A percentile compares a stretch with the other conserved stretches of the same genome.
Evolutionary conservation across 2,888 invertebrate species (phyloP).

Genomic region (Sisyra terminalis): DNA sequence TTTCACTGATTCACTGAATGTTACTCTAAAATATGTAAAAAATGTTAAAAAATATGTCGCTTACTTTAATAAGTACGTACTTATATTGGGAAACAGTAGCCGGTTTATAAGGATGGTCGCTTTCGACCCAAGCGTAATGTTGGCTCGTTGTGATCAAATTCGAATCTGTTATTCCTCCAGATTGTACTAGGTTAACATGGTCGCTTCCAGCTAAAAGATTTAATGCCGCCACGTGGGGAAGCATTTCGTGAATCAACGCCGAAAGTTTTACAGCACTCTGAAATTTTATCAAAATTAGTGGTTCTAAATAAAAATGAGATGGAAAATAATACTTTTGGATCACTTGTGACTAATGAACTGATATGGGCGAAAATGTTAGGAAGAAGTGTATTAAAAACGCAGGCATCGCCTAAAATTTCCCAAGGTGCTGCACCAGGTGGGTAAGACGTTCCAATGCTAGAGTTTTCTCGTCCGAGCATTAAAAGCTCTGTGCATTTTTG

Average conservation of each 20-base stretch:
- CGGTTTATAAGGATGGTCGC: conserved; percentile 92
- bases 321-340: conserved; percentile 53
- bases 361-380: conserved; percentile 77
- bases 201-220: conserved; percentile 40
- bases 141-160: conserved; percentile 51
- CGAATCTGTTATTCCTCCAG: conserved; percentile 8
- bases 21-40: conserved; percentile 38
- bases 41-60: background rate
- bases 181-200: conserved; percentile 10
- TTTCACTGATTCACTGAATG: conserved; percentile 74
- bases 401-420: conserved; percentile 39
- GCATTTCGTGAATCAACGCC: conserved; percentile 68
- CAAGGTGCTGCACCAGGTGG: conserved; percentile 38
- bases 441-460: conserved; percentile 28
- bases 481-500: conserved; percentile 62
- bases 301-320: too few relatives aligned
- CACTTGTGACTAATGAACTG: conserved; percentile 61
- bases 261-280: conserved; percentile 76
- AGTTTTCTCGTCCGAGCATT: conserved; percentile 54
- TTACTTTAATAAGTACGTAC: conserved; percentile 26
- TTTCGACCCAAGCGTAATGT: conserved; percentile 85
- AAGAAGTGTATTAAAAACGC: conserved; percentile 54
- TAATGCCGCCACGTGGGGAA: conserved; percentile 76
- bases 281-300: conserved; percentile 15
- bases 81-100: conserved; percentile 71